A percentile compares a stretch with the other conserved stretches of the same genome.
phyloP scores from a whole-genome alignment of 2,797 vertebrate species.

The Lagodon rhomboides region DNA sequence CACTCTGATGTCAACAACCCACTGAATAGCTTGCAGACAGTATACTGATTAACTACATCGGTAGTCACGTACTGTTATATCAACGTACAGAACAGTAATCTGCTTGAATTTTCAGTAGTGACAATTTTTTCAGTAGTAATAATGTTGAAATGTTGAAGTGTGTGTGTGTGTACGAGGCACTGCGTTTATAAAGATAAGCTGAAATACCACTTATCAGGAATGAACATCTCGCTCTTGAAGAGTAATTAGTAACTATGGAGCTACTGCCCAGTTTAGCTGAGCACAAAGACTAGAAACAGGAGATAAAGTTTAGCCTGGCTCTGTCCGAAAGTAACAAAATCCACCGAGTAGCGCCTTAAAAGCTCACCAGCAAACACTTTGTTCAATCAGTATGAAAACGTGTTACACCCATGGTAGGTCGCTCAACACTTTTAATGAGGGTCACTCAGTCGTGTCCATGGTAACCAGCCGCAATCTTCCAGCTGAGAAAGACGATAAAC shows the following conservation, averaged over 20 bases:
- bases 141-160: too few relatives aligned
- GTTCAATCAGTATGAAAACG: too few relatives aligned
- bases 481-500: too few relatives aligned
- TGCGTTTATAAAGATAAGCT: too few relatives aligned
- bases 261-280: background rate
- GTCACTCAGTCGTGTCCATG: too few relatives aligned
- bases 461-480: too few relatives aligned
- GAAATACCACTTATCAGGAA: background rate
- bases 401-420: too few relatives aligned
- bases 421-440: too few relatives aligned
- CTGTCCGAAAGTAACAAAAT: background rate
- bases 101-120: background rate
- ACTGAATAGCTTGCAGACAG: constrained; percentile 2
- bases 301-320: background rate
- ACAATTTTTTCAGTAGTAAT: too few relatives aligned
- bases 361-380: background rate
- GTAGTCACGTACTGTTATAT: constrained; percentile 14
- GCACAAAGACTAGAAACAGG: background rate
- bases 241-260: background rate
- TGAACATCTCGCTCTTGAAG: background rate
- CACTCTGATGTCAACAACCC: constrained; percentile 14
- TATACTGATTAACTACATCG: constrained; percentile 33
- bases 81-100: background rate
- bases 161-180: background rate
- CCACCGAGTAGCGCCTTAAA: background rate